Base-by-base conservation (phyloP, 1,140 invertebrate species). In the Pomacea maculata region DNA sequence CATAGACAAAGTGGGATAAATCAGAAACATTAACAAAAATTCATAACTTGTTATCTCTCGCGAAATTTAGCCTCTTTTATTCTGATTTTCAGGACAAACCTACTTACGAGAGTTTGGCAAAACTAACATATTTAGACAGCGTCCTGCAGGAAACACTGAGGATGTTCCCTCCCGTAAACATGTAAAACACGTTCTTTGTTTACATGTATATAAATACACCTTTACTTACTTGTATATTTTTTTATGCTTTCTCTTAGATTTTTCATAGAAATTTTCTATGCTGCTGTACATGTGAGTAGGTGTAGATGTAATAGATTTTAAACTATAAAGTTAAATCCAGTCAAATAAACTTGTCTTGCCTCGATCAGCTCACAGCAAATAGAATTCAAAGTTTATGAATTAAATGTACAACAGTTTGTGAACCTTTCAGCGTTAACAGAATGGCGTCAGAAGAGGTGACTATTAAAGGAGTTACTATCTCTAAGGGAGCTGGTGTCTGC, bases 401-500 rank as follows among this genome's bases (percentile, higher is more conserved):
- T 6, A 0, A 11, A 61, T 61, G 4, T 61, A 6, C 57, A 61
- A 61, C 15, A 0, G 15, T 17, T 61, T 61, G 4, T 17, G 65
- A 45, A 21, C 64, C 80, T 78, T 80, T 68, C 64, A 85, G 85
- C 71, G 76, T 84, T 57, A 82, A 81, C 34, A 64, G 87, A 70
- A 75, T 70, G 34, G 81, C 82, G 6, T 67, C 8, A 11, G 75
- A 85, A 57, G 84, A 84, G 45, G 79, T 81, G 25, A 86, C 77
- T 34, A 84, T 88, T 11, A 84, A 88, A n/a, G 90, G 89, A 17
- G 86, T 94, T 8, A 91, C 92, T 21, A 92, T 94, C 45, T 79
- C 89, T 6, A 89, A 93, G 54, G 93, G 91, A 5, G 90, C 91
- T 19, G 81, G 85, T 4, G 72, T 94, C 6, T 86, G 87, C 65